Evolutionary conservation across 2,797 vertebrate species (phyloP).

Genomic region (Anguilla marmorata): DNA sequence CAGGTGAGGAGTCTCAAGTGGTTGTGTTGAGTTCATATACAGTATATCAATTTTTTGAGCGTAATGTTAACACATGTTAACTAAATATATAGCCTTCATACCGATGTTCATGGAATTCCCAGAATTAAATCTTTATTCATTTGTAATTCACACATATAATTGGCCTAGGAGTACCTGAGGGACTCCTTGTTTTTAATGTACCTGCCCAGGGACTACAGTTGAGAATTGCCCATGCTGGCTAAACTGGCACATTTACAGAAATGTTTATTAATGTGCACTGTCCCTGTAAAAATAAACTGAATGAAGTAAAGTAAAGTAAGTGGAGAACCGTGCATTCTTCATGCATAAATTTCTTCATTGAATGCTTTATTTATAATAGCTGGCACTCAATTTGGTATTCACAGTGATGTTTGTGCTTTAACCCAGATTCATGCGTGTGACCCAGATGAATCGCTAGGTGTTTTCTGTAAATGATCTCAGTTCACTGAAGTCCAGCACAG

Average conservation of each 20-base stretch:
- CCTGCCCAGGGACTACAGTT: too few species aligned
- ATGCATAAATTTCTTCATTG: not conserved
- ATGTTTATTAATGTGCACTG: too few species aligned
- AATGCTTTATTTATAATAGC: not conserved
- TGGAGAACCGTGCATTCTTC: not conserved
- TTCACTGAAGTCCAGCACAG: not conserved
- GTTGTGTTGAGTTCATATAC: not conserved
- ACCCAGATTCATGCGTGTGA: not conserved
- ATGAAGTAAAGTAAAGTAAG: not conserved
- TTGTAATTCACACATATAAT: not conserved
- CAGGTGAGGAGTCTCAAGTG: not conserved
- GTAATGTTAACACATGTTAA: not conserved
- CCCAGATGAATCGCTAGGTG: not conserved
- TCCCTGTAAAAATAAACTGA: too few species aligned
- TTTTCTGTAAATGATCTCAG: not conserved
- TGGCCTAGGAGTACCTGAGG: too few species aligned
- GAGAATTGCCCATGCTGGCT: too few species aligned
- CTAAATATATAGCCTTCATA: not conserved
- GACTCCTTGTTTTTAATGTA: too few species aligned
- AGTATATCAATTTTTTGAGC: not conserved
- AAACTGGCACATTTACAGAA: too few species aligned
- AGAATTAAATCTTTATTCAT: not conserved
- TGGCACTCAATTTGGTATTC: not conserved
- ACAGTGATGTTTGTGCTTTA: not conserved
- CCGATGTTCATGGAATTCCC: not conserved